phyloP scores from a whole-genome alignment of 1,140 invertebrate species.

The Camponotus floridanus region DNA sequence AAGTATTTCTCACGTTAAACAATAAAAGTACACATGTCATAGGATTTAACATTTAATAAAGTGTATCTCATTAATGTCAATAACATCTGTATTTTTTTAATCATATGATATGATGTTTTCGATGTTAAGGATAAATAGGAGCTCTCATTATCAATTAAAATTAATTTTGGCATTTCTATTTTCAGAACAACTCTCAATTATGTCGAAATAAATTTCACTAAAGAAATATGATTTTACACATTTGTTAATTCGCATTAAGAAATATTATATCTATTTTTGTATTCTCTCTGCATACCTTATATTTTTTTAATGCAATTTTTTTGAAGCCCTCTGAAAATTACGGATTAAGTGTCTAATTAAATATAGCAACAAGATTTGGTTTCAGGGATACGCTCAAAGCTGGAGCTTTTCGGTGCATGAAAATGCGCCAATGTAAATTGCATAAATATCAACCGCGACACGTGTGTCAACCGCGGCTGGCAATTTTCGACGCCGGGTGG shows the following conservation, averaged over 20 bases:
- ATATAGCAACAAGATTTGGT: neutral
- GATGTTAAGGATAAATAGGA: neutral
- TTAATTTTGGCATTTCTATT: neutral
- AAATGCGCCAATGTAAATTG: conserved; percentile 40
- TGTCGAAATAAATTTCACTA: neutral
- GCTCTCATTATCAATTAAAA: neutral
- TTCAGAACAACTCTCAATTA: neutral
- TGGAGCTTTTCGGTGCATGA: neutral
- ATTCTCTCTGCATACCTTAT: neutral
- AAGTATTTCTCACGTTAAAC: neutral
- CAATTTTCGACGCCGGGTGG: conserved; percentile 68
- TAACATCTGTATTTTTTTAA: conserved; percentile 5
- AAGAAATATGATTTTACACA: neutral
- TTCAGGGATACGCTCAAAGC: neutral
- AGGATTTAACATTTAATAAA: neutral
- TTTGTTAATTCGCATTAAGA: neutral
- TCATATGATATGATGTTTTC: neutral
- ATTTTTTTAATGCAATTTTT: neutral
- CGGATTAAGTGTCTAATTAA: neutral
- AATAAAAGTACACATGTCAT: neutral
- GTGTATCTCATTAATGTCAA: neutral
- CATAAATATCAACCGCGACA: conserved; percentile 65
- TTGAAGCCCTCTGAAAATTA: neutral
- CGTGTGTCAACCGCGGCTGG: conserved; percentile 49
- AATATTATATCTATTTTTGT: neutral